Evolutionary conservation across 92 coral and sea anemone genomes (phyloP), one percentile per base, ranked within the genome.

Genomic region (Palythoa caribaeorum): DNA sequence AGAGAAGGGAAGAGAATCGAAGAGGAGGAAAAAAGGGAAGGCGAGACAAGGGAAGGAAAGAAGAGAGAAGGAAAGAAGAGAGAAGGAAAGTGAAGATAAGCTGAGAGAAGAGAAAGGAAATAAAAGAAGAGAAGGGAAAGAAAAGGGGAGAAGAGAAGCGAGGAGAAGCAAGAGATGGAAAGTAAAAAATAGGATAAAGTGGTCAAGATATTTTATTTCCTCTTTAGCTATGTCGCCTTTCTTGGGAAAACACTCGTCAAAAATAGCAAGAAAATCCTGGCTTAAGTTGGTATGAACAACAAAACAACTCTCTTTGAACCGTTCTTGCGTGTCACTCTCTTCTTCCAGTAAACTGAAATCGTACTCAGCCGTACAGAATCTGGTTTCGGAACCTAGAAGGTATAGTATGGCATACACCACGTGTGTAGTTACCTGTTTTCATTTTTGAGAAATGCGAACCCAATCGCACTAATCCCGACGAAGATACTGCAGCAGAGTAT

Each of bases 401-500:
- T 3, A 63, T 63, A 17, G 7, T 35, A 3, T 4, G 9, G 28
- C 70, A 17, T 63, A 63, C 4, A 63, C 70, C 37, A 63, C 19
- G 70, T 63, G 21, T 63, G 0, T 6, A 63, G 14, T 66, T 81
- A 81, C 86, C 86, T 39, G 77, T 65, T 80, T 76, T 90, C 93
- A 36, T 80, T 4, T 39, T 83, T 68, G 57, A 87, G 79, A 78
- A 90, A 74, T 44, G 80, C 79, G 11, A 90, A 87, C 4, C 93
- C 93, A 48, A 51, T 59, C 5, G 88, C 77, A 75, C 91, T 72
- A 54, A 79, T 57, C 8, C 79, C 74, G 19, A 86, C 71, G 57
- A 90, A 80, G 17, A 68, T 71, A 12, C 57, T 40, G 20, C 93
- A 90, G 20, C 89, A n/a, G 17, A 71, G 76, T 38, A 90, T 83